Evolutionary conservation across 2,113 vertebrate species (phyloP), one percentile per base, ranked within the genome.

Genomic region (Oncorhynchus keta): DNA sequence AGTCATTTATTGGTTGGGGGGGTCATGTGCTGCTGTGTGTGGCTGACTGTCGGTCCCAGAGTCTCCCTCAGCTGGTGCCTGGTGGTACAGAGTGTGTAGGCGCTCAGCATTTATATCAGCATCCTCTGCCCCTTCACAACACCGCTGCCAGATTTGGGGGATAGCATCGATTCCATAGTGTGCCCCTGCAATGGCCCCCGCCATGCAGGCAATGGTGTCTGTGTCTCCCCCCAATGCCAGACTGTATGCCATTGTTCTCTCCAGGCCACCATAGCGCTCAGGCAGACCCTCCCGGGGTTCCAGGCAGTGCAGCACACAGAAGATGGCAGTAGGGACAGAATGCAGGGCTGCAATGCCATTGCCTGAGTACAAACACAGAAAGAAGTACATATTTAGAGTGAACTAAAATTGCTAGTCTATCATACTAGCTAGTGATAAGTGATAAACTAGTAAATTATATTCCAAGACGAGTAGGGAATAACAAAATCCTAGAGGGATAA

Each of bases 171-270:
- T 93, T 51, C 98, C 97, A 0, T 98, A 98, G 66, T 98, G 97
- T 69, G 98, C 98, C 0, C 98, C 98, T 0, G 98, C 98, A 4
- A 99, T 97, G 81, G 98, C 39, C 39, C 39, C 39, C 2, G 39
- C 39, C 39, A 45, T 45, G 39, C 39, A 45, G 9, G 39, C 98
- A 55, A 99, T 99, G 88, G 98, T 99, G 93, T 99, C 98, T 0
- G 98, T 99, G 93, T 99, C 98, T n/a, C 98, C 97, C 2, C 98
- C 98, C 74, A 99, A 90, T 0, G 96, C 96, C 89, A 99, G 92
- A 81, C 39, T 45, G 39, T 45, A 45, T 2, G 39, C 39, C 39
- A 45, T 92, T 78, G 97, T 98, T 91, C 96, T 95, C 83, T 99
- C 96, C 83, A 99, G 89, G 77, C 85, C 94, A 1, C 94, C 94